Evolutionary conservation across 1,140 invertebrate genomes (phyloP), one percentile per base, ranked within the genome.

Genomic region (Conus betulinus): DNA sequence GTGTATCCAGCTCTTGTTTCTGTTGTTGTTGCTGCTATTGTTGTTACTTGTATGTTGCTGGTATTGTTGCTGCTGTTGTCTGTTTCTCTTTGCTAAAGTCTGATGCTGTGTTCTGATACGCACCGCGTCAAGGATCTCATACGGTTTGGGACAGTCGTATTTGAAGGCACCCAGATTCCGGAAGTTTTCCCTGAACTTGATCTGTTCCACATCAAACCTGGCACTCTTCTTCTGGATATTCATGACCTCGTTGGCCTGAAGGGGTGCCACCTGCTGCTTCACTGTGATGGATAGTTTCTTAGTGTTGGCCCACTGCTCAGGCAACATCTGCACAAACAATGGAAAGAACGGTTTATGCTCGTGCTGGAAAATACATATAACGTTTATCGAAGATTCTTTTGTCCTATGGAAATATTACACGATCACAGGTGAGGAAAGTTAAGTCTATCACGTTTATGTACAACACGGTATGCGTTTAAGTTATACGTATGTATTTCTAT

Each of bases 301-400:
- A 3, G 98, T 98, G 89, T 98, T 98, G 82, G 97, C 97, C 99
- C 99, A 99, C 95, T 98, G 97, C 93, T 99, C 98, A 53, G 98
- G 98, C 88, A 99, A 95, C 95, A 99, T 98, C 97, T 98, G 95
- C 67, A 88, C 17, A 90, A 25, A 71, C 25, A 85, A 25, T 87
- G 23, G 39, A 39, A 39, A 39, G 39, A 39, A 39, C 3, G 39
- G 39, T 39, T 39, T 39, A 39, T 39, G 39, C 39, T 39, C 39
- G 39, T 39, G 39, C 39, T 1, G 39, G 52, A 88, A n/a, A 85
- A 15, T 39, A 39, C 39, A 39, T 39, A 39, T 39, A 1, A 39
- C 39, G 39, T 39, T 39, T 39, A 39, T 39, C 39, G 39, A 39
- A 39, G 39, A 39, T 39, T 39, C 39, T 39, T 39, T 39, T 39